Percentiles rank a stretch among this genome's conserved stretches.
Evolutionary conservation across 37 sponge, comb jelly and placozoan species (phyloP).

Genomic region (Agelas oroides): DNA sequence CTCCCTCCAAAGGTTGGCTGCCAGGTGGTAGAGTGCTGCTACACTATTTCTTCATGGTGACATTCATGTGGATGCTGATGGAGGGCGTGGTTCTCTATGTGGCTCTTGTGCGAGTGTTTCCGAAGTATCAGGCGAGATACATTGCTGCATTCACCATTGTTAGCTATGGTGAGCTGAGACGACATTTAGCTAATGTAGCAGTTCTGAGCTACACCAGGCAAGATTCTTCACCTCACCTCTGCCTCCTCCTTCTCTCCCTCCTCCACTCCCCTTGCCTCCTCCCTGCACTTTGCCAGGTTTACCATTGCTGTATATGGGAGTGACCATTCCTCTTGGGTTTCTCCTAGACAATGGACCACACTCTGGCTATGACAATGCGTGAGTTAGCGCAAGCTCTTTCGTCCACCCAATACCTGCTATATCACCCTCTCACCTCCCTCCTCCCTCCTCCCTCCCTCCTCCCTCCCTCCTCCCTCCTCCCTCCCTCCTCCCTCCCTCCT

Average conservation of each 20-base stretch:
- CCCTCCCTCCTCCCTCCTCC: background rate
- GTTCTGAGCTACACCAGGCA: too few relatives aligned
- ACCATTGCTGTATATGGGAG: slow-evolving; percentile 37
- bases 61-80: slow-evolving; percentile 89
- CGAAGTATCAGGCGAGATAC: slow-evolving; percentile 5
- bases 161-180: slow-evolving; percentile 24
- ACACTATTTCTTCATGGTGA: slow-evolving; percentile 63
- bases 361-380: slow-evolving; percentile 10
- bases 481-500: slow-evolving; percentile 6
- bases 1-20: background rate
- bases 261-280: background rate
- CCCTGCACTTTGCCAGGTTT: slow-evolving; percentile 3
- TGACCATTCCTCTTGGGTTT: slow-evolving; percentile 32
- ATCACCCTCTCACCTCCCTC: background rate
- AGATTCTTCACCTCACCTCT: background rate
- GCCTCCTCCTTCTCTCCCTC: too few relatives aligned
- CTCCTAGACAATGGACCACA: background rate
- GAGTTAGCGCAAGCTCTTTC: too few relatives aligned
- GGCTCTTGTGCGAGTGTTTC: slow-evolving; percentile 68
- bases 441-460: background rate
- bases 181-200: too few relatives aligned
- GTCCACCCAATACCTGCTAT: too few relatives aligned
- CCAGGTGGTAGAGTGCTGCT: slow-evolving; percentile 44
- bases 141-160: slow-evolving; percentile 16
- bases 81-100: slow-evolving; percentile 76